These are phyloP conservation scores for Troglohyphantes excavatus DNA, from an alignment of 2,888 invertebrate species.

Conservation along the genomic window DNA sequence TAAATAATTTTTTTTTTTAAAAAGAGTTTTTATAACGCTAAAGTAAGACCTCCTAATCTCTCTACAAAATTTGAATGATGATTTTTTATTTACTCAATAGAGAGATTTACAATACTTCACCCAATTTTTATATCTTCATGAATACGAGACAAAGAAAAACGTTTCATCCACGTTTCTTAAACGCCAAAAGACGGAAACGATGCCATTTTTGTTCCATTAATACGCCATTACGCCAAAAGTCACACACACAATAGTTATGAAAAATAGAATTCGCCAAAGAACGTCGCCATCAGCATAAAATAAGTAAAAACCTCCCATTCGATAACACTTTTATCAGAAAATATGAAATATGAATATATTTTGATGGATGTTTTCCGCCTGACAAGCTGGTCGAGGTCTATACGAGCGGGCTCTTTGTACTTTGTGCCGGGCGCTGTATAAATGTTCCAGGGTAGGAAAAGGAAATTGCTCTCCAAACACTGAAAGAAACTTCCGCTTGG, in stretches of 20 bases:
- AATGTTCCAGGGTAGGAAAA: background rate
- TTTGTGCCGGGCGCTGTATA: background rate
- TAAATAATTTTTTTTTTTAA: too few relatives aligned
- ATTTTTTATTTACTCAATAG: too few relatives aligned
- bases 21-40: too few relatives aligned
- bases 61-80: too few relatives aligned
- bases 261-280: conserved; percentile 29
- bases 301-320: conserved; percentile 20
- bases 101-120: too few relatives aligned
- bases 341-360: conserved; percentile 63
- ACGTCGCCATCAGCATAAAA: conserved; percentile 42
- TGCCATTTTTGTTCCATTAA: conserved; percentile 13
- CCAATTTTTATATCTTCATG: too few relatives aligned
- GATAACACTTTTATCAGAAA: conserved; percentile 59
- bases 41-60: too few relatives aligned
- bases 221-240: conserved; percentile 8
- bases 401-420: conserved; percentile 8
- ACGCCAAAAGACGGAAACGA: background rate
- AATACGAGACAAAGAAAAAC: too few relatives aligned
- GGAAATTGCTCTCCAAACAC: conserved; percentile 30
- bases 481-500: background rate
- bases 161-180: too few relatives aligned
- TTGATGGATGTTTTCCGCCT: conserved; percentile 57
- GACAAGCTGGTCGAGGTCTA: conserved; percentile 11
- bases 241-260: conserved; percentile 33